Evolutionary conservation across 2,797 vertebrate species (phyloP).

Genomic region (Dipus sagitta): DNA sequence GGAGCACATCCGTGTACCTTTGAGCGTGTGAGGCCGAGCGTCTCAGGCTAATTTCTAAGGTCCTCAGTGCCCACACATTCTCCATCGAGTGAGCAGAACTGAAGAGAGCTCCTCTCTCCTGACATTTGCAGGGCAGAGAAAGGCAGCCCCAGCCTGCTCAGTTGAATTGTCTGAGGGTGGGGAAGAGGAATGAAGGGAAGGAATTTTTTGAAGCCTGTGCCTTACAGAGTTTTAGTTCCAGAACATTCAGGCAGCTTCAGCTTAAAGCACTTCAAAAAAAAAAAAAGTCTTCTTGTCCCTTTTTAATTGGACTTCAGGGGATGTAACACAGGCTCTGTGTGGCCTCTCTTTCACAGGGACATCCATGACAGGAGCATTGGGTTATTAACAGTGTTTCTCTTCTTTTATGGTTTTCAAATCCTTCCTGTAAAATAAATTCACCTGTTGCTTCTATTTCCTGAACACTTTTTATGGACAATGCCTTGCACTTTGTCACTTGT

Average conservation of each 20-base stretch:
- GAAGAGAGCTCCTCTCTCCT: not conserved
- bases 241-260: not conserved
- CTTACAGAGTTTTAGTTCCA: not conserved
- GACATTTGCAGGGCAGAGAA: no score
- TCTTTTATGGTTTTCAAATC: conserved; percentile 33
- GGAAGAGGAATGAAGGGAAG: no score
- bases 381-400: not conserved
- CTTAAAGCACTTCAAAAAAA: not conserved
- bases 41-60: no score
- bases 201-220: not conserved
- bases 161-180: no score
- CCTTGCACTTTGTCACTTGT: not conserved
- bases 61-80: not conserved
- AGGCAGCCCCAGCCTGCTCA: no score
- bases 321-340: not conserved
- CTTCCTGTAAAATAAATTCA: not conserved
- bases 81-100: no score
- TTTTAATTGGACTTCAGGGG: not conserved
- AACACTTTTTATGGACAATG: not conserved
- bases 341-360: not conserved
- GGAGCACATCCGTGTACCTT: not conserved
- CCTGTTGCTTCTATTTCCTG: not conserved
- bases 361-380: not conserved
- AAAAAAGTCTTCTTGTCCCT: not conserved
- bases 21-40: not conserved